phyloP scores from a whole-genome alignment of 2,113 vertebrate species.

The Ginglymostoma cirratum region DNA sequence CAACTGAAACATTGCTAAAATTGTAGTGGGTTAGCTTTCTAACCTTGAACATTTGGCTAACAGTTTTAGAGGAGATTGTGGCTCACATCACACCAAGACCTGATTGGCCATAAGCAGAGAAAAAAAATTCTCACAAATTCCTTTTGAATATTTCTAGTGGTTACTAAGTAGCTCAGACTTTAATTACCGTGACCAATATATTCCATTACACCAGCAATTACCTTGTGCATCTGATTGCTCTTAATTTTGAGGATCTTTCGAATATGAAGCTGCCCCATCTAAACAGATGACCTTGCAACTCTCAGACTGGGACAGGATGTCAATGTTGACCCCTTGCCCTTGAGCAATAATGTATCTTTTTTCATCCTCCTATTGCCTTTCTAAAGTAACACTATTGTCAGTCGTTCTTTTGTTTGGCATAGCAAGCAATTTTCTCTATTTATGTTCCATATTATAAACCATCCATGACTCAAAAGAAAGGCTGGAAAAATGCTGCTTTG shows the following conservation, averaged over 20 bases:
- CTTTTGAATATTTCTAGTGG: slow-evolving; percentile 23
- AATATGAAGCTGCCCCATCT: slow-evolving; percentile 7
- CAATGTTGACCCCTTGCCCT: slow-evolving; percentile 21
- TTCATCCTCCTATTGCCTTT: not conserved
- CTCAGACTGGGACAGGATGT: slow-evolving; percentile 17
- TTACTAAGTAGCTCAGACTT: slow-evolving; percentile 23
- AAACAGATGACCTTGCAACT: slow-evolving; percentile 6
- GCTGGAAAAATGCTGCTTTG: not conserved
- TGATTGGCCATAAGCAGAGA: not conserved
- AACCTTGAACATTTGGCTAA: slow-evolving; percentile 34
- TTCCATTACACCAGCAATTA: not conserved
- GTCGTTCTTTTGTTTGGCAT: not conserved
- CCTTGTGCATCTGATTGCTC: not conserved
- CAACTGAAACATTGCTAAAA: not conserved
- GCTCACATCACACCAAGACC: not conserved
- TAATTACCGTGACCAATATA: slow-evolving; percentile 34
- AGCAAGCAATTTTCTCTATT: slow-evolving; percentile 2
- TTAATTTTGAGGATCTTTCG: not conserved
- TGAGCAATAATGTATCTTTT: not conserved
- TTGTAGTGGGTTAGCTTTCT: not conserved
- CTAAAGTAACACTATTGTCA: not conserved
- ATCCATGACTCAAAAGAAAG: not conserved
- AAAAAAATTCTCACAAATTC: not conserved
- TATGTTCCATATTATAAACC: not conserved
- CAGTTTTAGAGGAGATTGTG: not conserved